Evolutionary conservation across 2,888 invertebrate species (phyloP), one percentile per base, ranked within the genome.

Genomic region (Dione juno): DNA sequence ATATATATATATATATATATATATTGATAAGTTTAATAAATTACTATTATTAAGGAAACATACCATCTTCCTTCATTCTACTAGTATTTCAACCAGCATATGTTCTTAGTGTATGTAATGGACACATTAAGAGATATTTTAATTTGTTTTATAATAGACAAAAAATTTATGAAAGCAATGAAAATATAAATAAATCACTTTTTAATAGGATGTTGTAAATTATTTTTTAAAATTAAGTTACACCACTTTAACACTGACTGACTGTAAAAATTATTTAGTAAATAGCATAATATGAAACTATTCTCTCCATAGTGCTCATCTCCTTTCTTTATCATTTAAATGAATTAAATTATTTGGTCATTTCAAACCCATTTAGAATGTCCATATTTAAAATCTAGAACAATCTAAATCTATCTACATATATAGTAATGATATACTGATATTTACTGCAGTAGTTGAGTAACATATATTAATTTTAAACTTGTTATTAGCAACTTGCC

Each of bases 401-500:
- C 28, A 35, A n/a, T 10, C 1, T 0, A 54, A 35, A 35, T 54
- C 10, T 7, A 28, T 53, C 14, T 21, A 28, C 14, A n/a, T n/a
- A n/a, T n/a, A n/a, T n/a, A n/a, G n/a, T n/a, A n/a, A n/a, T n/a
- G n/a, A n/a, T n/a, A n/a, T n/a, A n/a, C n/a, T n/a, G 21, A 14
- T 0, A 1, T 21, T 21, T 21, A 45, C 9, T 48, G 9, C 9
- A 45, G n/a, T 8, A 48, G 14, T 48, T 48, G 0, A 48, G 16
- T 9, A 3, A 48, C n/a, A n/a, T n/a, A n/a, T n/a, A 16, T 48
- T 16, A 10, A 48, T 11, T 50, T 50, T 50, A 21, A 54, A 35
- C 37, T 54, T 16, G 16, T 37, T 57, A 57, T 40, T 57, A 57
- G 57, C 57, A 57, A 57, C 57, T 57, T 16, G 57, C 57, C 57